Evolutionary conservation across 2,797 vertebrate genomes (phyloP), one percentile per base, ranked within the genome.

Genomic region (Hirundo rustica): DNA sequence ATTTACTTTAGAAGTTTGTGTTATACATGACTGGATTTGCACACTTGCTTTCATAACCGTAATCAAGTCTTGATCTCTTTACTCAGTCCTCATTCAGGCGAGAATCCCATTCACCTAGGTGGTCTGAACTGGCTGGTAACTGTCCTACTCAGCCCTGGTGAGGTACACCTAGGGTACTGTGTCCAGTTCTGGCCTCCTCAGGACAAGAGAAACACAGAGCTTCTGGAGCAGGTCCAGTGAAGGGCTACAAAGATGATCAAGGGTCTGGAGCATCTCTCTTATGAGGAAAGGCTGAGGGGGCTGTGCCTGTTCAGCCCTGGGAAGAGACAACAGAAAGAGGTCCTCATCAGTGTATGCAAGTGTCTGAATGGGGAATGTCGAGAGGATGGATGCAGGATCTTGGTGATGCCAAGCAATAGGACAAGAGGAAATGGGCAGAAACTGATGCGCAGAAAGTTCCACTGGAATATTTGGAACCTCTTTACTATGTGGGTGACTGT

Each of bases 1-100:
- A 45, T 85, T 87, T 62, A 80, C 34, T 77, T 64, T 61, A 77
- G 74, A 64, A 74, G 30, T 85, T 87, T 93, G n/a, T 19, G 26
- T 55, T 85, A 27, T 10, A 5, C 0, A 0, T 92, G 70, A 30
- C 58, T 78, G 47, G 55, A 83, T 92, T 70, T 55, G 40, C 47
- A 14, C 6, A 1, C 19, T 75, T 34, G 23, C 76, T 64, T 73
- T 86, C 32, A 30, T 58, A 77, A 55, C 25, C 0, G 0, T 16
- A 32, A 30, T 64, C 73, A 62, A 65, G 64, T n/a, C 48, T 65
- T 21, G 23, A 61, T 85, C 30, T 92, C 47, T 65, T 64, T 50
- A 47, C 14, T 54, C 17, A 10, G 16, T 27, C 73, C 58, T 71
- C 30, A 9, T 77, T 83, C 36, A 54, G 57, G 21, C 30, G 72